Conservation (phyloP, 2,888 invertebrate species). For the Branchinecta sandiegonensis region DNA sequence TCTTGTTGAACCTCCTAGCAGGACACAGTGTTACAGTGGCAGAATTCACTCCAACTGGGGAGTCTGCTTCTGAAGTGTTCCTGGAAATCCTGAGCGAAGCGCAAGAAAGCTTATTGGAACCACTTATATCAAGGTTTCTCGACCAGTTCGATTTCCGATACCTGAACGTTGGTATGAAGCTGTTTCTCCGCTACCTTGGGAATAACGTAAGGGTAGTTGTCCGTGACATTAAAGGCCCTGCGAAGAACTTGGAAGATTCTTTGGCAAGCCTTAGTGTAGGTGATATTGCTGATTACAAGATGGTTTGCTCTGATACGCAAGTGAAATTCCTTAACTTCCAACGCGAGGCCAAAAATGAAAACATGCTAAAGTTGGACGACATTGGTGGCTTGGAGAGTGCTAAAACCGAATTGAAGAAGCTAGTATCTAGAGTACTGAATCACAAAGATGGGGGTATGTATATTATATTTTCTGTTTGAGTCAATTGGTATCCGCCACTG, state of each 20-base stretch:
- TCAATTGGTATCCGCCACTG: too few relatives aligned
- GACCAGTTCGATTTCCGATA: not conserved
- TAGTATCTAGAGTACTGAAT: not conserved
- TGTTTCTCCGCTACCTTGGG: not conserved
- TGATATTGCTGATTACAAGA: not conserved
- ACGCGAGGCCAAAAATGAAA: not conserved
- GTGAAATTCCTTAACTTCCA: not conserved
- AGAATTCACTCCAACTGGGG: not conserved
- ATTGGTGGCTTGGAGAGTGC: conserved; percentile 1
- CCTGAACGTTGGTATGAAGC: not conserved
- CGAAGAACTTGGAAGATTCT: not conserved
- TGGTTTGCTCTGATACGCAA: not conserved
- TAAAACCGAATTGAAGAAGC: not conserved
- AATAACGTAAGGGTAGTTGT: not conserved
- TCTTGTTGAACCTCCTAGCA: not conserved
- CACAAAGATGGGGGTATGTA: too few relatives aligned
- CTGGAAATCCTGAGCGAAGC: too few relatives aligned
- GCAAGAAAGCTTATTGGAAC: too few relatives aligned
- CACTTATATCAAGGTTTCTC: too few relatives aligned
- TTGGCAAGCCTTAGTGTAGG: not conserved
- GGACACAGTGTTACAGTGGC: not conserved
- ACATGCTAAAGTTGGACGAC: not conserved
- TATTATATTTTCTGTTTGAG: too few relatives aligned
- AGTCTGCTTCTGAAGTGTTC: too few relatives aligned
- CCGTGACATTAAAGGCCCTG: not conserved